These are phyloP conservation scores for Colistium nudipinnis DNA, from an alignment of 2,113 vertebrate genomes.

Conservation along the genomic window DNA sequence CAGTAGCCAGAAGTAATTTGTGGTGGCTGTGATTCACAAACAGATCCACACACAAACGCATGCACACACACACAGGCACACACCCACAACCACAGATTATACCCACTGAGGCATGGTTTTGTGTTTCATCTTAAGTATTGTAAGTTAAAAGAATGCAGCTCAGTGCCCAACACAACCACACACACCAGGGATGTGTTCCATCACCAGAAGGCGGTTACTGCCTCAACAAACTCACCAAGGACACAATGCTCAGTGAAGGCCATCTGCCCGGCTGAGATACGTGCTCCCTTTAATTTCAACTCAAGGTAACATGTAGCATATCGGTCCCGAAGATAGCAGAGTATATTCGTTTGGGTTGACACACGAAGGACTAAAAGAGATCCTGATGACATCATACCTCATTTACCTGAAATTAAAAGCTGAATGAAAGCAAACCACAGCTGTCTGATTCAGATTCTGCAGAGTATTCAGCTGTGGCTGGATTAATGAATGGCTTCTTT, in stretches of 20 bases:
- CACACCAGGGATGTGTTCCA: conserved; percentile 59
- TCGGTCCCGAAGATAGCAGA: not conserved
- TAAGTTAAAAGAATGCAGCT: conserved; percentile 38
- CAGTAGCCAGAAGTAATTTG: conserved; percentile 56
- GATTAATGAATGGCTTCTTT: not conserved
- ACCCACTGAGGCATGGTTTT: conserved; percentile 40
- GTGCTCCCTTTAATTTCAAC: conserved; percentile 35
- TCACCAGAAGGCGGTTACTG: conserved; percentile 52
- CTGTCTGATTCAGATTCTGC: not conserved
- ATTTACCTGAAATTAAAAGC: not conserved
- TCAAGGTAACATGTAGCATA: conserved; percentile 17
- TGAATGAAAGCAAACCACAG: not conserved
- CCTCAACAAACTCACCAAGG: conserved; percentile 54
- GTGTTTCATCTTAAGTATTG: conserved; percentile 41
- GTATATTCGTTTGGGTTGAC: conserved; percentile 10
- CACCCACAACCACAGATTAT: conserved; percentile 26
- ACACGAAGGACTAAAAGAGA: conserved; percentile 10
- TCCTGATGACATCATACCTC: not conserved
- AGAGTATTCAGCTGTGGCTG: not conserved
- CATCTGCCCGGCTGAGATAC: conserved; percentile 36
- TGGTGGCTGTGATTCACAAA: conserved; percentile 37
- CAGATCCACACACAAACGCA: conserved; percentile 30
- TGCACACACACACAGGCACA: conserved; percentile 27
- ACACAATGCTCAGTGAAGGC: conserved; percentile 41
- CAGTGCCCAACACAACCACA: conserved; percentile 55